phyloP scores from a whole-genome alignment of 2,797 vertebrate genomes.

The Hypotaenidia okinawae region DNA sequence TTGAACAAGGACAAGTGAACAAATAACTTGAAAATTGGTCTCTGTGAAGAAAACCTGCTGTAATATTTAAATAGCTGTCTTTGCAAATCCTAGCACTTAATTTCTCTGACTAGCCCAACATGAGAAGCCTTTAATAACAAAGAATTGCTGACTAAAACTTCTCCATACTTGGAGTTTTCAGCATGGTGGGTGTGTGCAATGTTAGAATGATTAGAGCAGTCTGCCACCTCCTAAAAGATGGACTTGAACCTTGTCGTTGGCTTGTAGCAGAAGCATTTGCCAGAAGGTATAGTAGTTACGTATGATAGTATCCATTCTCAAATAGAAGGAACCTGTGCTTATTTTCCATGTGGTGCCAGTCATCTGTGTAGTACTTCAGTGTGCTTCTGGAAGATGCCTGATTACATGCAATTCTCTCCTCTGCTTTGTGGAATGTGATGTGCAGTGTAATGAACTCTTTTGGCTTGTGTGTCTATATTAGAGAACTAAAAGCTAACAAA shows the following conservation, averaged over 20 bases:
- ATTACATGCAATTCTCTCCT: neutral
- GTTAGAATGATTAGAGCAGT: neutral
- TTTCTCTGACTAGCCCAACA: neutral
- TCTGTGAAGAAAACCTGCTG: neutral
- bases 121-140: neutral
- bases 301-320: neutral
- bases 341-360: neutral
- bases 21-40: neutral
- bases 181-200: neutral
- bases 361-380: neutral
- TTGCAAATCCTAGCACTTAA: neutral
- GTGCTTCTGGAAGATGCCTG: neutral
- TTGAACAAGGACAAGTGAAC: neutral
- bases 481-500: neutral
- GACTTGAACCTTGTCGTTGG: neutral
- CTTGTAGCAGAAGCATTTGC: neutral
- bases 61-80: neutral
- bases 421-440: neutral
- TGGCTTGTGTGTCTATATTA: neutral
- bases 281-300: neutral
- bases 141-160: neutral
- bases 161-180: neutral
- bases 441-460: neutral
- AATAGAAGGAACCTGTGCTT: neutral
- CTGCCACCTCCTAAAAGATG: neutral